Conservation (phyloP, 2,797 vertebrate species). For the Gymnoscopelus microlampas region DNA sequence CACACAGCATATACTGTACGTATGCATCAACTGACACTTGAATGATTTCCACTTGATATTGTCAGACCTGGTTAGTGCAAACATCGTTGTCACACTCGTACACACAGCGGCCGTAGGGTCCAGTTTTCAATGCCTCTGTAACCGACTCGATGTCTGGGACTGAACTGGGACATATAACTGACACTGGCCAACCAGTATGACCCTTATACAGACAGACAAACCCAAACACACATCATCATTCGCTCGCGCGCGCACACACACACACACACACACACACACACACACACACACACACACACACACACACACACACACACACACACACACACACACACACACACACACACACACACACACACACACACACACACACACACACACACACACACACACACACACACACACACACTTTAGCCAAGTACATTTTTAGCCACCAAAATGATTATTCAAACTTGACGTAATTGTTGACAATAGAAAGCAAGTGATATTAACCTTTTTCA, state of each 20-base stretch:
- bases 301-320: neutral
- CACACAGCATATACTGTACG: no score
- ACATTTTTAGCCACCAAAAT: neutral
- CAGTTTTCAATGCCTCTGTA: slow-evolving; percentile 78
- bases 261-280: slow-evolving; percentile 4
- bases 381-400: neutral
- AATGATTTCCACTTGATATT: neutral
- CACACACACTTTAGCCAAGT: neutral
- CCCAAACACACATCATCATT: neutral
- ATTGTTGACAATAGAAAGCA: neutral
- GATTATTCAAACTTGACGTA: neutral
- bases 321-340: neutral
- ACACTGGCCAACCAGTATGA: slow-evolving; percentile 81
- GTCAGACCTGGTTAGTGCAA: slow-evolving; percentile 85
- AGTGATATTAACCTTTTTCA: slow-evolving; percentile 71
- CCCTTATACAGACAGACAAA: slow-evolving; percentile 68
- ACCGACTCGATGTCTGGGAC: slow-evolving; percentile 85
- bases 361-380: neutral
- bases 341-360: neutral
- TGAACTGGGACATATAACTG: slow-evolving; percentile 80
- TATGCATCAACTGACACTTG: no score
- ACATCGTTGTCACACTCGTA: slow-evolving; percentile 90
- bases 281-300: slow-evolving; percentile 5
- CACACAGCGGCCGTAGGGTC: slow-evolving; percentile 87
- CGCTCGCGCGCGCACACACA: neutral